phyloP scores from a whole-genome alignment of 2,888 invertebrate genomes.

The Allolobophora icterica region DNA sequence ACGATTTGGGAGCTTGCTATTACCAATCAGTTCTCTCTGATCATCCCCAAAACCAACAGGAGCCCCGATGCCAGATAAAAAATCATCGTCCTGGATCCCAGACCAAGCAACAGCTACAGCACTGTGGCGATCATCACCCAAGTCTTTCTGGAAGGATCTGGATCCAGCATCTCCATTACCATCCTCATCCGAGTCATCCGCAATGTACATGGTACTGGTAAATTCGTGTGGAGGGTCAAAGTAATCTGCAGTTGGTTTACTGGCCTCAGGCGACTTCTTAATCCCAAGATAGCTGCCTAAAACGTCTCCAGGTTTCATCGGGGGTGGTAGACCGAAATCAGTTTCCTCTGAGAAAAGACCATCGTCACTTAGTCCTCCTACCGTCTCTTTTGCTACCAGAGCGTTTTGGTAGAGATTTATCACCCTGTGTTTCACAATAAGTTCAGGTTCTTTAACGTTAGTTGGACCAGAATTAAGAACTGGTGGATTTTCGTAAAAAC shows the following conservation, averaged over 20 bases:
- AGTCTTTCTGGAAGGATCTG: background rate
- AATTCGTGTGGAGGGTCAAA: slow-evolving; percentile 10
- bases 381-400: background rate
- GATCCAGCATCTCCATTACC: background rate
- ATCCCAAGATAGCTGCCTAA: background rate
- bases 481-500: background rate
- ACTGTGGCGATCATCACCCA: background rate
- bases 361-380: background rate
- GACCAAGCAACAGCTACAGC: background rate
- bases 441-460: background rate
- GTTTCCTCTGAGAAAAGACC: background rate
- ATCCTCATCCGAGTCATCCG: slow-evolving; percentile 18
- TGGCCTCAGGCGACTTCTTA: background rate
- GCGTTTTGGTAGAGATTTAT: background rate
- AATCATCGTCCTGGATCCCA: background rate
- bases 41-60: slow-evolving; percentile 3
- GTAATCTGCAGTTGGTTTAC: background rate
- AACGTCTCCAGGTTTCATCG: background rate
- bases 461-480: background rate
- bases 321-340: background rate
- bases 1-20: background rate
- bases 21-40: background rate
- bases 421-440: background rate
- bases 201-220: slow-evolving; percentile 23
- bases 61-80: background rate